These are phyloP conservation scores for Psilanteris sp. DNA, from an alignment of 1,140 invertebrate species.

Conservation along the genomic window DNA sequence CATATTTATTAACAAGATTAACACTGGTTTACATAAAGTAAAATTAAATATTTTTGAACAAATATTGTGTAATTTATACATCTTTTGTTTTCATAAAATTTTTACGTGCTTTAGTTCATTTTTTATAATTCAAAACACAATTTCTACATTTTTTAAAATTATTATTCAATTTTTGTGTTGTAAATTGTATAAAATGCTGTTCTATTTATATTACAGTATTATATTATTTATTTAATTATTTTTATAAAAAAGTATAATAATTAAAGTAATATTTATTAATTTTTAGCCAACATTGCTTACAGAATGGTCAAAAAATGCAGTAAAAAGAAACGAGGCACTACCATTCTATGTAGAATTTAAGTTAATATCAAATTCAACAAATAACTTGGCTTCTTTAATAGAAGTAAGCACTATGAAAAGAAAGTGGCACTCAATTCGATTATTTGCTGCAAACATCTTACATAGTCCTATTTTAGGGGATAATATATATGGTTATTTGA, in stretches of 20 bases:
- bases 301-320: slow-evolving; percentile 61
- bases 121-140: too few species aligned
- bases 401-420: slow-evolving; percentile 69
- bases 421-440: slow-evolving; percentile 71
- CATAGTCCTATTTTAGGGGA: slow-evolving; percentile 78
- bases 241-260: neutral
- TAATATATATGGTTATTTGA: slow-evolving; percentile 72
- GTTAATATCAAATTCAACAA: slow-evolving; percentile 65
- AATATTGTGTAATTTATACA: too few species aligned
- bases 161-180: too few species aligned
- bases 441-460: slow-evolving; percentile 73
- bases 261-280: neutral
- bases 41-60: too few species aligned
- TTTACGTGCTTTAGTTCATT: too few species aligned
- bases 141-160: too few species aligned
- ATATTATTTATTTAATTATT: too few species aligned
- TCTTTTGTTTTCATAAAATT: too few species aligned
- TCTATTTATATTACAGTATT: too few species aligned
- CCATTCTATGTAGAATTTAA: slow-evolving; percentile 66
- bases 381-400: slow-evolving; percentile 70
- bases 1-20: too few species aligned
- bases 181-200: too few species aligned
- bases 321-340: slow-evolving; percentile 61
- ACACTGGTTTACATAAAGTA: too few species aligned
- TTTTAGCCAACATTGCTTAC: slow-evolving; percentile 63